Base-by-base conservation (phyloP, 2,888 invertebrate species). In the Erebia ligea region DNA sequence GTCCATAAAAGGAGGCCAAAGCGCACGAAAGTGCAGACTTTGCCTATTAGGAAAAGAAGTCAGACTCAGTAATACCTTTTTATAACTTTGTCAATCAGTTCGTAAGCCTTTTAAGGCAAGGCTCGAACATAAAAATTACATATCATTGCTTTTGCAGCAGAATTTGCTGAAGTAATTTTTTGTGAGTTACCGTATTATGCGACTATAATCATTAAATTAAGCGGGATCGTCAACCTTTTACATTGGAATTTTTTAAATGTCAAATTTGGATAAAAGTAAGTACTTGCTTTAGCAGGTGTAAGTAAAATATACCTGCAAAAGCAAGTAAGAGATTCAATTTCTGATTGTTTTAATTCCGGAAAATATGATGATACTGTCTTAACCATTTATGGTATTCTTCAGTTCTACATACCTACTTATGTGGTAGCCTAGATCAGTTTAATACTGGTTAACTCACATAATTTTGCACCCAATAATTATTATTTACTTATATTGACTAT, bases 1-100 rank as follows among this genome's bases (percentile, higher is more conserved):
- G 67, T 42, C 72, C 81, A 69, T 80, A 83, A 78, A 82, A 76
- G 83, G 83, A 77, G 81, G 75, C 72, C 76, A 77, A 79, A 80
- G 77, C 73, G 75, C 74, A 77, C 68, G 69, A 65, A 68, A 72
- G 69, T 68, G 48, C 63, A 25, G 45, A 21, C 63, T 50, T 58
- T 45, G 59, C 45, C 63, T 67, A 63, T 63, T 63, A 50, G 52
- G 48, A 59, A 48, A 56, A 61, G 57, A 42, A 48, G 3, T 52
- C 54, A 25, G 56, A 57, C 6, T 48, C 57, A 21, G 34, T 40
- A 57, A 57, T 63, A 19, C 59, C 54, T 70, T 70, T 63, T 70
- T 70, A 67, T 62, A 45, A 17, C 61, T 42, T 54, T 61, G 50
- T 42, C 52, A 65, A 58, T 69, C 59, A 69, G 34, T 69, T 52